These are phyloP conservation scores for Cossypha caffra DNA, from an alignment of 2,797 vertebrate genomes.

Conservation along the genomic window DNA sequence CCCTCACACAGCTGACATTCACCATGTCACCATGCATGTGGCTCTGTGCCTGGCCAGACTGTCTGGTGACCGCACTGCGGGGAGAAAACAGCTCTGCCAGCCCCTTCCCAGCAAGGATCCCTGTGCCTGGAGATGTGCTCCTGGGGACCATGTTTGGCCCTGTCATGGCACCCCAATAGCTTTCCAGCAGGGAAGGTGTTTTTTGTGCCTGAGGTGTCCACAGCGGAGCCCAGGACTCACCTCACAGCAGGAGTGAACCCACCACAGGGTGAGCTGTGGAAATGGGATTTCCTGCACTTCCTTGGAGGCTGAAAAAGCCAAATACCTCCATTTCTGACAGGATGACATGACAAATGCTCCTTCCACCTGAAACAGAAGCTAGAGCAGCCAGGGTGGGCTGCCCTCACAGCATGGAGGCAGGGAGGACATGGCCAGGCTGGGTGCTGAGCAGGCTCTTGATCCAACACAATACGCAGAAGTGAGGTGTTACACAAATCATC, in stretches of 20 bases:
- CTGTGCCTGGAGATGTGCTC: neutral
- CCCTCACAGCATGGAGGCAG: accelerated
- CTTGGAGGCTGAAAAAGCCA: neutral
- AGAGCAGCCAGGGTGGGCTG: neutral
- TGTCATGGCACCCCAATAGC: accelerated
- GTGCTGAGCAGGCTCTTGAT: accelerated
- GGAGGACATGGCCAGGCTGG: accelerated
- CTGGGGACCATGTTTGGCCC: accelerated
- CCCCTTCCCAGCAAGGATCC: neutral
- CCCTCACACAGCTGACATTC: accelerated
- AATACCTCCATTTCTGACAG: accelerated
- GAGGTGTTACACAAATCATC: neutral
- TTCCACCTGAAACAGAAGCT: neutral
- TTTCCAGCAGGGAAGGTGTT: neutral
- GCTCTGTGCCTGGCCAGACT: accelerated
- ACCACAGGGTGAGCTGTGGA: accelerated
- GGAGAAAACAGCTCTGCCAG: accelerated
- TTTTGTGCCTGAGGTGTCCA: neutral
- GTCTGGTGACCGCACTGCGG: accelerated
- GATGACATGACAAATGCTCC: neutral
- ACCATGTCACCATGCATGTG: accelerated
- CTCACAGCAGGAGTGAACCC: accelerated
- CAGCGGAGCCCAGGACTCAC: accelerated
- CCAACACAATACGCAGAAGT: neutral
- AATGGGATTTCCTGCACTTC: neutral